These are phyloP conservation scores for Amphilophus citrinellus DNA, from an alignment of 2,113 vertebrate genomes.

Conservation along the genomic window DNA sequence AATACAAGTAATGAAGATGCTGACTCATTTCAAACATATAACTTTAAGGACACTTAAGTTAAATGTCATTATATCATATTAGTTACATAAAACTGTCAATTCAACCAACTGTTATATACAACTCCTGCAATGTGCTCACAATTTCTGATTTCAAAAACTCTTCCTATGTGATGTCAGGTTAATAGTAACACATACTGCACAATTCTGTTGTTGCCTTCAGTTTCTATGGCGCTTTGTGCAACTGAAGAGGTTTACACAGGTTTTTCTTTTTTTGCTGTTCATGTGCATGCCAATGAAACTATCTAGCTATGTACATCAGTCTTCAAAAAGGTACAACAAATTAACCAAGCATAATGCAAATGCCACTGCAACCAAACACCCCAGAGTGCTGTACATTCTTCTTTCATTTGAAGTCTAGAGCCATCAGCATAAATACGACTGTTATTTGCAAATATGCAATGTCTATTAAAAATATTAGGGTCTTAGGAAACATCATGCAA, in stretches of 20 bases:
- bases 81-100: slow-evolving; percentile 7
- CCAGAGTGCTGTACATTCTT: neutral
- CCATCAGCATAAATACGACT: neutral
- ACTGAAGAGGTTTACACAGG: neutral
- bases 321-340: neutral
- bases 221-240: neutral
- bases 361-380: neutral
- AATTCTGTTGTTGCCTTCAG: neutral
- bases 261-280: too few relatives aligned
- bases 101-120: neutral
- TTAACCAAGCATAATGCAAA: neutral
- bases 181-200: neutral
- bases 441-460: neutral
- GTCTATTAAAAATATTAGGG: neutral
- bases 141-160: neutral
- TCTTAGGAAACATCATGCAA: neutral
- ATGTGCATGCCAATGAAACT: too few relatives aligned
- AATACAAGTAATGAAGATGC: neutral
- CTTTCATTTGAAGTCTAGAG: neutral
- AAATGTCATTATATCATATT: neutral
- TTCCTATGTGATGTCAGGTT: neutral
- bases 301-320: neutral
- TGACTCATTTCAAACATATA: neutral
- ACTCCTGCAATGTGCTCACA: neutral
- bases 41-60: neutral